Evolutionary conservation across 2,113 vertebrate species (phyloP).

Genomic region (Myiozetetes cayanensis): DNA sequence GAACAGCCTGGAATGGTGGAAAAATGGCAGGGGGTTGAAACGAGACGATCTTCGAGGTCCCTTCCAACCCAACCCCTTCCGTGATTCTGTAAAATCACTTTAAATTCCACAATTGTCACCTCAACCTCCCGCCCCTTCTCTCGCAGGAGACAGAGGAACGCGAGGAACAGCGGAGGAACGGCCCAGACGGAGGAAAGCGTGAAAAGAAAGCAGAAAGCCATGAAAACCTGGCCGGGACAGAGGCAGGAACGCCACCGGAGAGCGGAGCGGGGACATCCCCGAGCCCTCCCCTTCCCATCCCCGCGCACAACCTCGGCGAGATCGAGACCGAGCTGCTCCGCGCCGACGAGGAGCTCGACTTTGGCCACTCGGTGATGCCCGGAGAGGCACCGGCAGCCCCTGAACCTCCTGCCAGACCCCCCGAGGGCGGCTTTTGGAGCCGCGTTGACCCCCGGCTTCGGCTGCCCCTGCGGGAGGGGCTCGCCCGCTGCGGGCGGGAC

Average conservation of each 20-base stretch:
- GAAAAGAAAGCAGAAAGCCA: conserved; percentile 36
- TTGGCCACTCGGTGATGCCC: neutral
- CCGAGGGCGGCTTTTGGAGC: conserved; percentile 41
- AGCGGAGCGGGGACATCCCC: neutral
- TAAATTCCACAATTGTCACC: neutral
- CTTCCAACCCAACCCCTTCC: neutral
- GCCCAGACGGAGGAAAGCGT: neutral
- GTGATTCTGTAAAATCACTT: neutral
- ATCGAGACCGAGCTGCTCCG: conserved; percentile 73
- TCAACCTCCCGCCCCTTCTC: too few relatives aligned
- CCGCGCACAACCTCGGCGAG: conserved; percentile 59
- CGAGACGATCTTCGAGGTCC: neutral
- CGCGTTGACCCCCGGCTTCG: conserved; percentile 68
- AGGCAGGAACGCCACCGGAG: neutral
- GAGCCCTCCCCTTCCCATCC: neutral
- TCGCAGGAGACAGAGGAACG: neutral
- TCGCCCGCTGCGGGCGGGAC: conserved; percentile 55
- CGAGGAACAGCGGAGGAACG: neutral
- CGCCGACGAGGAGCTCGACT: conserved; percentile 59
- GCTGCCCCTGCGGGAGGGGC: conserved; percentile 67
- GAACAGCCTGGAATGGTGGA: neutral
- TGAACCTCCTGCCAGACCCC: neutral
- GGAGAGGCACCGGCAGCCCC: neutral
- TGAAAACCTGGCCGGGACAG: neutral
- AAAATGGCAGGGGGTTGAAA: too few relatives aligned